Conservation (phyloP, 1,140 invertebrate species). For the Drosophila leontia region DNA sequence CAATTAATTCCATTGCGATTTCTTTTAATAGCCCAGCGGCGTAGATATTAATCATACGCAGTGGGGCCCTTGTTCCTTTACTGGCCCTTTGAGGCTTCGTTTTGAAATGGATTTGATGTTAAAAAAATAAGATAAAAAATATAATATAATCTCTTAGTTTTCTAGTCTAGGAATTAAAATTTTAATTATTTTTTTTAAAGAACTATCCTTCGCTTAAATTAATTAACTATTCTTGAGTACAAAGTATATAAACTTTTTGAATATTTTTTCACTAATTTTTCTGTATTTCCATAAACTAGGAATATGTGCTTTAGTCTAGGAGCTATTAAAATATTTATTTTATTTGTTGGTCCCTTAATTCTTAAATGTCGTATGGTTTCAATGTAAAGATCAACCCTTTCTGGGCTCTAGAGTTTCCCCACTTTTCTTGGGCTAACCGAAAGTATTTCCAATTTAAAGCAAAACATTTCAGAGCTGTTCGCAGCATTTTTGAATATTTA, state of each 20-base stretch:
- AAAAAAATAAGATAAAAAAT: too few relatives aligned
- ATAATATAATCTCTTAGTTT: not conserved
- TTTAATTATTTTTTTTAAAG: not conserved
- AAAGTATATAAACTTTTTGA: not conserved
- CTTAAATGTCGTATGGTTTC: not conserved
- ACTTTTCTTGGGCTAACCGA: constrained; percentile 2
- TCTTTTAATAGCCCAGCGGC: constrained; percentile 54
- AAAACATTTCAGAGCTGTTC: constrained; percentile 37
- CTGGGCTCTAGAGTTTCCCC: not conserved
- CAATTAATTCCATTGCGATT: constrained; percentile 65
- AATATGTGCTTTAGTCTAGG: not conserved
- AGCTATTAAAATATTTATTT: not conserved
- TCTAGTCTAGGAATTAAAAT: not conserved
- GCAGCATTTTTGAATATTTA: constrained; percentile 71
- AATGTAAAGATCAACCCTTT: not conserved
- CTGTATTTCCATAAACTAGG: not conserved
- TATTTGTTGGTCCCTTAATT: not conserved
- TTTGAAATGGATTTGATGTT: not conserved
- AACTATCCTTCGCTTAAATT: not conserved
- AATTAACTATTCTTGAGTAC: not conserved
- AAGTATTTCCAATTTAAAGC: constrained; percentile 26
- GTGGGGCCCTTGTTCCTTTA: not conserved
- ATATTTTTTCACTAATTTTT: not conserved
- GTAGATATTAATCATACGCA: constrained; percentile 50
- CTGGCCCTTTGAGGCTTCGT: not conserved